Evolutionary conservation across 2,888 invertebrate species (phyloP).

Genomic region (Quadriops clusia): DNA sequence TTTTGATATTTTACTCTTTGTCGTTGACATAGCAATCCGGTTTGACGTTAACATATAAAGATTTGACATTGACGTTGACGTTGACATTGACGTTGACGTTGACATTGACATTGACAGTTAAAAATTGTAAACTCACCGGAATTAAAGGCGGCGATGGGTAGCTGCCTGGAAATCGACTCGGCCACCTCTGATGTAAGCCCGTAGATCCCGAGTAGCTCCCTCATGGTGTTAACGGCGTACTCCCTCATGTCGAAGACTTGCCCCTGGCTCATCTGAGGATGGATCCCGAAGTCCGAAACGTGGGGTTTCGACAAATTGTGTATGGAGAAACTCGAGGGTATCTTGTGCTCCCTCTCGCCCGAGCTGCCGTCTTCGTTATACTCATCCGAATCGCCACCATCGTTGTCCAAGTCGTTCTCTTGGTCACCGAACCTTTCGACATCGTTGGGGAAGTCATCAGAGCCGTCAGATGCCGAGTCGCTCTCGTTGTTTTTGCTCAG

Average conservation of each 20-base stretch:
- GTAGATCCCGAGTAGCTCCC: constrained; percentile 64
- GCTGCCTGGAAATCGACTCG: constrained; percentile 55
- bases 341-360: constrained; percentile 22
- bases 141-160: constrained; percentile 58
- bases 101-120: no score
- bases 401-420: constrained; percentile 14
- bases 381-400: constrained; percentile 13
- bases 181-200: constrained; percentile 62
- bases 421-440: constrained; percentile 10
- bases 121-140: constrained; percentile 40
- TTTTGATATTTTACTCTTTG: no score
- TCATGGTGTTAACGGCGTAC: constrained; percentile 70
- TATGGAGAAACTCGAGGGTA: constrained; percentile 34
- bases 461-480: constrained; percentile 22
- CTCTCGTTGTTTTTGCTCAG: constrained; percentile 28
- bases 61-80: not conserved
- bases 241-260: constrained; percentile 52
- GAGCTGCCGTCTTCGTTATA: constrained; percentile 15
- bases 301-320: constrained; percentile 35
- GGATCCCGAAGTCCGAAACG: constrained; percentile 23
- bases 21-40: no score
- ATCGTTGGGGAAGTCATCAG: no score
- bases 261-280: constrained; percentile 21
- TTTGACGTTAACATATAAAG: no score
- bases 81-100: not conserved